These are phyloP conservation scores for Orestias chungarensis DNA, from an alignment of 2,797 vertebrate species.

Conservation along the genomic window DNA sequence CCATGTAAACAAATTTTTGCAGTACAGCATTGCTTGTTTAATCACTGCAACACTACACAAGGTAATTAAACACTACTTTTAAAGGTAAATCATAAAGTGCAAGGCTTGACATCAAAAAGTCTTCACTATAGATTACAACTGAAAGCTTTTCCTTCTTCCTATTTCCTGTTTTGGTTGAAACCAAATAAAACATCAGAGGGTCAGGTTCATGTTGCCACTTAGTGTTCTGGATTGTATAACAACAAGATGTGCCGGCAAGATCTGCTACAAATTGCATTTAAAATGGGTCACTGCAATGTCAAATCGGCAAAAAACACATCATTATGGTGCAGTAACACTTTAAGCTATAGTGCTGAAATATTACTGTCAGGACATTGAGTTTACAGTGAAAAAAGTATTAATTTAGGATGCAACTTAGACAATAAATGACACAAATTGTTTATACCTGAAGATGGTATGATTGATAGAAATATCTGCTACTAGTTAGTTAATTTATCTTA, in stretches of 20 bases:
- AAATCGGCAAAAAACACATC: conserved; percentile 4
- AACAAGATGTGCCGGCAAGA: not conserved
- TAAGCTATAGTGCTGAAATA: not conserved
- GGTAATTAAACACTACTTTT: not conserved
- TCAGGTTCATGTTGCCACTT: not conserved
- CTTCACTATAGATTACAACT: not conserved
- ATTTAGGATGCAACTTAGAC: not conserved
- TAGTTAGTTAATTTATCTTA: not conserved
- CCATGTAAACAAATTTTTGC: not conserved
- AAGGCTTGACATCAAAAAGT: not conserved
- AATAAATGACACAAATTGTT: not conserved
- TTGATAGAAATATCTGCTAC: not conserved
- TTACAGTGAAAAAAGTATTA: not conserved
- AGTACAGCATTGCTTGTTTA: not conserved
- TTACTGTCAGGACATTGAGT: not conserved
- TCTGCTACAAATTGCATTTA: conserved; percentile 4
- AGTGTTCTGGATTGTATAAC: conserved; percentile 2
- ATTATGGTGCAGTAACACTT: conserved; percentile 1
- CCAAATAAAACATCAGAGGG: not conserved
- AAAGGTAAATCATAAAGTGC: not conserved
- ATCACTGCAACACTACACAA: not conserved
- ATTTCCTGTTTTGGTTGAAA: not conserved
- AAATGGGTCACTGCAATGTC: conserved; percentile 4
- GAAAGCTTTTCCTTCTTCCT: not conserved
- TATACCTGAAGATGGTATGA: not conserved